Conservation (phyloP, 1,140 invertebrate species). For the Marisa cornuarietis region DNA sequence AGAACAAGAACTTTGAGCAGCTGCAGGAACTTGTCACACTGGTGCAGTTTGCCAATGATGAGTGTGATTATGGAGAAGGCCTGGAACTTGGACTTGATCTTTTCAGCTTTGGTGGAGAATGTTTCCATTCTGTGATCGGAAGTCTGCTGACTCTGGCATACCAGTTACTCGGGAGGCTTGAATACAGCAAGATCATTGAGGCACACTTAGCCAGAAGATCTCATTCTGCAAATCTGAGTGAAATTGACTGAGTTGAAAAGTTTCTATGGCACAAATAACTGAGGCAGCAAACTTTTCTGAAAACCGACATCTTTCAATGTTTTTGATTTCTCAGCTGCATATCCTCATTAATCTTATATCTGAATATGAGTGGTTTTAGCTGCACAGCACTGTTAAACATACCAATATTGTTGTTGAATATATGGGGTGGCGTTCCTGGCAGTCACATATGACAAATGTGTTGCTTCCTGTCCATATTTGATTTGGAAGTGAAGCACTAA, state of each 20-base stretch:
- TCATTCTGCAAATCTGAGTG: constrained; percentile 43
- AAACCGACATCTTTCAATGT: no score
- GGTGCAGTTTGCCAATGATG: constrained; percentile 89
- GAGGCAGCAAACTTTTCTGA: no score
- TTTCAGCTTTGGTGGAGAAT: constrained; percentile 73
- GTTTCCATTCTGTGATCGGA: constrained; percentile 74
- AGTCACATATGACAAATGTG: no score
- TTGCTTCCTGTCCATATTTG: no score
- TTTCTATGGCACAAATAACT: no score
- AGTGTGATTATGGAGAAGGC: constrained; percentile 92
- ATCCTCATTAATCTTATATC: no score
- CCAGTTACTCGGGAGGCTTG: constrained; percentile 76
- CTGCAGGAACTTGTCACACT: constrained; percentile 71
- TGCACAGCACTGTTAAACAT: no score
- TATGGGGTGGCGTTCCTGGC: no score
- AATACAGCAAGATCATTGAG: constrained; percentile 79
- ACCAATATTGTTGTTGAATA: no score
- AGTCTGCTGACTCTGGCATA: constrained; percentile 81
- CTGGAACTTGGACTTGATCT: constrained; percentile 88
- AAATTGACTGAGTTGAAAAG: constrained; percentile 31
- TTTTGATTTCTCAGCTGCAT: no score
- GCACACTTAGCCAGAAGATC: constrained; percentile 74
- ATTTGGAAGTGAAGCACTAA: no score
- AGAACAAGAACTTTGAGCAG: constrained; percentile 71
- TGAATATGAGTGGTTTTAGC: no score